Evolutionary conservation across 2,888 invertebrate species (phyloP).

Genomic region (Shargacucullia verbasci): DNA sequence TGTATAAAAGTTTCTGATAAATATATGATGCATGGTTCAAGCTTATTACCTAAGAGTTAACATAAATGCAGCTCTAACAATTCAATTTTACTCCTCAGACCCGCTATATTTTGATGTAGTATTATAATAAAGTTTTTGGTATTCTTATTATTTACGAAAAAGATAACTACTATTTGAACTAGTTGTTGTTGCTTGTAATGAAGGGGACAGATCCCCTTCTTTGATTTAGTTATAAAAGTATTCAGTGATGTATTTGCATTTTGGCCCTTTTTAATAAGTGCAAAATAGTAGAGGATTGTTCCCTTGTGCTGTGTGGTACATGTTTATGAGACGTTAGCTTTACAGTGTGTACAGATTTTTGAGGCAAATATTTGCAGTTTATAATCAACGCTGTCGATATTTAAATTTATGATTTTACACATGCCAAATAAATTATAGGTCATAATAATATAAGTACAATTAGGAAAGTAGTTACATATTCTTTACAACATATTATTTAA

Average conservation of each 20-base stretch:
- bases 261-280: neutral
- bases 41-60: neutral
- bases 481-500: neutral
- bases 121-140: neutral
- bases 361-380: neutral
- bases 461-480: neutral
- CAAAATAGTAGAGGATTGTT: neutral
- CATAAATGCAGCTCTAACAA: neutral
- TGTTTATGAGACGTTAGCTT: neutral
- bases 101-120: constrained; percentile 1
- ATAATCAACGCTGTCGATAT: neutral
- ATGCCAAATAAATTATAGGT: neutral
- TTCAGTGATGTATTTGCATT: neutral
- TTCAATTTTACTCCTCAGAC: constrained; percentile 4
- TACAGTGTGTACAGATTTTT: neutral
- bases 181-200: neutral
- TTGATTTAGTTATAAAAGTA: neutral
- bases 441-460: neutral
- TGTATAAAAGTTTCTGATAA: constrained; percentile 1
- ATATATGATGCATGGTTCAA: neutral
- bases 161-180: neutral
- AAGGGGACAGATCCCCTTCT: neutral
- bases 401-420: neutral
- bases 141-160: neutral
- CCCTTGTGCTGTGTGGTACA: neutral